Evolutionary conservation across 2,888 invertebrate genomes (phyloP), one percentile per base, ranked within the genome.

Genomic region (Stenoptilia bipunctidactyla): DNA sequence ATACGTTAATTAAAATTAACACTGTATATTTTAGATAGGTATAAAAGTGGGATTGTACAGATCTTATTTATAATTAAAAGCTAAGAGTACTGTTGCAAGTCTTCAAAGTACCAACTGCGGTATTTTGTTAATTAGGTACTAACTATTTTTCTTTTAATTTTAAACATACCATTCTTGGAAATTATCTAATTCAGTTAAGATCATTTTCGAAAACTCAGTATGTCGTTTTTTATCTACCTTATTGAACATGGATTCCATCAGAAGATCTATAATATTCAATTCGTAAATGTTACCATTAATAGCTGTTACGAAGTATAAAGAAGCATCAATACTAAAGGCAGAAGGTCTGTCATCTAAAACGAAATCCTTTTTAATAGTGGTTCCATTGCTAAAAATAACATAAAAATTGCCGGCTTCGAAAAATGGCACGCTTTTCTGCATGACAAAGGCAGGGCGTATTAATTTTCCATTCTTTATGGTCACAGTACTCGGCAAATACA

Each of bases 211-310:
- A 9, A 30, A 2, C 2, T 30, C 12, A 4, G 30, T 12, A 3
- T 4, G 30, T 10, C 30, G 2, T 30, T 12, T n/a, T 30, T 10
- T 30, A 10, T 4, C 30, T 4, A 30, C 10, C 10, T 30, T 30
- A n/a, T n/a, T n/a, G 44, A 72, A 75, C 66, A 75, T 68, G 1
- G 73, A 70, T 13, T 61, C 58, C 1, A 72, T 38, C 4, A 75
- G 36, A 0, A 66, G 55, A 14, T 75, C 75, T 66, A 75, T 68
- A 0, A 76, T 62, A 52, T 76, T 73, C 44, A 68, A 72, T 37
- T 76, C 76, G 40, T 69, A 76, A 40, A 76, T 68, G 40, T 66
- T 73, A 0, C 76, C 75, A 46, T 76, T 49, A 2, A 68, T 34
- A 1, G 76, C 73, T 1, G 64, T 64, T 1, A 73, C 66, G 8